Conservation (phyloP, 2,888 invertebrate genomes). For the Drosophila mayaguana region DNA sequence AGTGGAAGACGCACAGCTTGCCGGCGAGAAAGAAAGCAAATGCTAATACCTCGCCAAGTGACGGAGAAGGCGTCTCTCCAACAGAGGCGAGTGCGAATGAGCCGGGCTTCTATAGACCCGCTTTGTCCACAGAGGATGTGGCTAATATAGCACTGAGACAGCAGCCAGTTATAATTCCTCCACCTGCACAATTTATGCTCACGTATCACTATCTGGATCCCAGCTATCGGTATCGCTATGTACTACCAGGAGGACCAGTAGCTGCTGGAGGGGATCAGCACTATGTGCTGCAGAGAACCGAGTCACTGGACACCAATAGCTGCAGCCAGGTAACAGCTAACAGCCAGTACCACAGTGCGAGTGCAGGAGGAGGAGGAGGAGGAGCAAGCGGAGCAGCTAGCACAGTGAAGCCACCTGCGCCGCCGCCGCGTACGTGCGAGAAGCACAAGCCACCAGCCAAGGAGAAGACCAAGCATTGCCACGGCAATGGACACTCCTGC, state of each 20-base stretch:
- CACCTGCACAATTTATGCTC: slow-evolving; percentile 86
- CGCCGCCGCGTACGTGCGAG: slow-evolving; percentile 83
- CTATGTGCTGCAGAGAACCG: slow-evolving; percentile 89
- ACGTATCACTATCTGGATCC: slow-evolving; percentile 91
- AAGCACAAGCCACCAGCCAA: slow-evolving; percentile 82
- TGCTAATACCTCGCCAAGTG: slow-evolving; percentile 86
- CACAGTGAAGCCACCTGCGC: slow-evolving; percentile 76
- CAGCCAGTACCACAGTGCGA: slow-evolving; percentile 59
- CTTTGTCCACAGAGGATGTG: slow-evolving; percentile 93
- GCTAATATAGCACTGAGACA: slow-evolving; percentile 82
- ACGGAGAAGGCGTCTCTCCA: slow-evolving; percentile 86
- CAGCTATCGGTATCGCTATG: slow-evolving; percentile 90
- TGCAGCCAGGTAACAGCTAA: slow-evolving; percentile 42
- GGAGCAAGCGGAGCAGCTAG: slow-evolving; percentile 6
- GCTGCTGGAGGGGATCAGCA: slow-evolving; percentile 76
- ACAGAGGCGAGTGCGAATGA: slow-evolving; percentile 81
- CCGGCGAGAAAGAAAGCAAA: slow-evolving; percentile 93
- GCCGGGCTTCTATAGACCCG: slow-evolving; percentile 89
- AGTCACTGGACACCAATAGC: slow-evolving; percentile 83
- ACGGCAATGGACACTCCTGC: slow-evolving; percentile 87
- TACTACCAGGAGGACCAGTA: slow-evolving; percentile 89
- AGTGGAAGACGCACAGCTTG: slow-evolving; percentile 95
- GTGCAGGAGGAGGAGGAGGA: slow-evolving; percentile 12
- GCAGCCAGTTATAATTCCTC: slow-evolving; percentile 82
- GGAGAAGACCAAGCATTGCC: slow-evolving; percentile 83